These are phyloP conservation scores for Andrena marginata DNA, from an alignment of 2,888 invertebrate genomes.

Conservation along the genomic window DNA sequence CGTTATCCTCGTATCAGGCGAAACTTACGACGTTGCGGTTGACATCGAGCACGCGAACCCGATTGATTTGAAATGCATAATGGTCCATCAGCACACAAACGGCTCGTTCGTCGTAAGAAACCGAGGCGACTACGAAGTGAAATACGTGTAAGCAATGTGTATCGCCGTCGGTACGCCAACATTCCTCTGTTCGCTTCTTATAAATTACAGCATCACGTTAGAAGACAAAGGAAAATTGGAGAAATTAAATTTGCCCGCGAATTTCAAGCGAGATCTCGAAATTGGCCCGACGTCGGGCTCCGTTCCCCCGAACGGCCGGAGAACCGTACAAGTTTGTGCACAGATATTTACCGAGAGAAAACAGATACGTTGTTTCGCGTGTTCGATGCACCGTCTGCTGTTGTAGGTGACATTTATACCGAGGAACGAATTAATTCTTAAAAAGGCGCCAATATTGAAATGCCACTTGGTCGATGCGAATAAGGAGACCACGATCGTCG, in stretches of 20 bases:
- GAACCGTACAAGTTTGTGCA: slow-evolving; percentile 66
- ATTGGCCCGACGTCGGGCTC: slow-evolving; percentile 73
- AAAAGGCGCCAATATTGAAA: slow-evolving; percentile 70
- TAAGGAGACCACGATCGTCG: slow-evolving; percentile 67
- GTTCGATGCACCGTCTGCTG: background rate
- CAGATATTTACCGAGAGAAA: background rate
- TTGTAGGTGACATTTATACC: slow-evolving; percentile 70
- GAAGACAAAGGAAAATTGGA: slow-evolving; percentile 60
- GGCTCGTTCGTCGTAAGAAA: slow-evolving; percentile 86
- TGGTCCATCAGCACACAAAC: slow-evolving; percentile 86
- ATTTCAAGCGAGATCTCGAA: slow-evolving; percentile 69
- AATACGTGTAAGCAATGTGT: slow-evolving; percentile 85
- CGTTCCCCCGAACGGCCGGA: slow-evolving; percentile 67
- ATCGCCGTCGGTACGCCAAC: too few relatives aligned
- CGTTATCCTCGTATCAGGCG: slow-evolving; percentile 86
- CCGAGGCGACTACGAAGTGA: slow-evolving; percentile 87
- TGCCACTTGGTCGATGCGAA: slow-evolving; percentile 74
- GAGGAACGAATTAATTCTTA: slow-evolving; percentile 71
- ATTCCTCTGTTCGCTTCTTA: too few relatives aligned
- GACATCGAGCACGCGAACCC: slow-evolving; percentile 86
- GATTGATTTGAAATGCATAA: slow-evolving; percentile 87
- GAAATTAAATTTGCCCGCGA: slow-evolving; percentile 47
- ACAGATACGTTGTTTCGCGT: background rate
- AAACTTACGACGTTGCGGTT: slow-evolving; percentile 88
- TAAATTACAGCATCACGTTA: slow-evolving; percentile 63